phyloP scores from a whole-genome alignment of 1,140 invertebrate genomes.

The Cydia amplana region DNA sequence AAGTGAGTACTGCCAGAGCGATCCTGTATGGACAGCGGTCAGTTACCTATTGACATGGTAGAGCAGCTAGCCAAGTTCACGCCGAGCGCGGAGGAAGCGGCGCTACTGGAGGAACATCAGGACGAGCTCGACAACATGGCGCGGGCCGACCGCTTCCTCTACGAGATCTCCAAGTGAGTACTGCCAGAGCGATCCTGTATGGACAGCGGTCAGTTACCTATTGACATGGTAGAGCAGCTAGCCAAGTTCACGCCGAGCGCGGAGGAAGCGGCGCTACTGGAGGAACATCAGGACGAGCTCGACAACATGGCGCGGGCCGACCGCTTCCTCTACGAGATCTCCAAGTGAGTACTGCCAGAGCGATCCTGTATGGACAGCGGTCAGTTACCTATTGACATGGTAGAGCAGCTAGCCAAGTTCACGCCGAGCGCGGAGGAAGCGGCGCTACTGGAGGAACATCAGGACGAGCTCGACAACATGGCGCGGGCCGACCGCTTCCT shows the following conservation, averaged over 20 bases:
- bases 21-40: constrained; percentile 97
- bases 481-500: constrained; percentile 97
- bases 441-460: constrained; percentile 94
- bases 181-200: constrained; percentile 68
- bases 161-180: constrained; percentile 93
- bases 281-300: no score
- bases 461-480: constrained; percentile 94
- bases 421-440: constrained; percentile 96
- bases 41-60: constrained; percentile 98
- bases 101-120: constrained; percentile 94
- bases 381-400: constrained; percentile 99
- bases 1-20: no score
- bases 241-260: no score
- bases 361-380: no score
- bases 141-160: constrained; percentile 96
- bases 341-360: no score
- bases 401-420: constrained; percentile 98
- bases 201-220: no score
- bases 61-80: constrained; percentile 98
- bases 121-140: constrained; percentile 95
- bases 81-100: constrained; percentile 95
- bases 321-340: no score
- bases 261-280: no score
- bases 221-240: no score
- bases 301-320: no score